Evolutionary conservation across 2,797 vertebrate genomes (phyloP).

Genomic region (Lagorchestes hirsutus): DNA sequence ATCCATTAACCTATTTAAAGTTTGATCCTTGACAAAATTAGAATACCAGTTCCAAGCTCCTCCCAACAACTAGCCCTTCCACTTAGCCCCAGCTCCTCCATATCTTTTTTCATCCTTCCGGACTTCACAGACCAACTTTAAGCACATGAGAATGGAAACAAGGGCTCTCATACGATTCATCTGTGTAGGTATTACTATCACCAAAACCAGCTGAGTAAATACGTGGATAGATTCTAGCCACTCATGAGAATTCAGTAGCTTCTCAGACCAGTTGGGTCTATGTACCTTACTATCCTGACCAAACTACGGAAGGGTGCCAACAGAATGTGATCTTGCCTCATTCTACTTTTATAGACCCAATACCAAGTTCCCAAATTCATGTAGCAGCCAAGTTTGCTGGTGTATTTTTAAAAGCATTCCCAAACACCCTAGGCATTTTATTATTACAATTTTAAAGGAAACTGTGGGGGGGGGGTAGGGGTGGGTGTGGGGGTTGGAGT

Average conservation of each 20-base stretch:
- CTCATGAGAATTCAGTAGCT: not conserved
- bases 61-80: not conserved
- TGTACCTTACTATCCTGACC: not conserved
- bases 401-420: conserved; percentile 5
- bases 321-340: not conserved
- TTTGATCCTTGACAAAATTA: not conserved
- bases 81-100: not conserved
- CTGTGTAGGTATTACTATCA: not conserved
- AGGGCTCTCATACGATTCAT: not conserved
- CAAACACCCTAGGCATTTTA: not conserved
- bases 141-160: not conserved
- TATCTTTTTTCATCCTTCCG: not conserved
- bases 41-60: not conserved
- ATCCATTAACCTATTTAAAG: not conserved
- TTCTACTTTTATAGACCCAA: not conserved
- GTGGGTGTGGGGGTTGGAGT: not conserved
- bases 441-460: not conserved
- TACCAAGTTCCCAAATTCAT: not conserved
- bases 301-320: not conserved
- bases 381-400: not conserved
- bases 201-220: not conserved
- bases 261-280: not conserved
- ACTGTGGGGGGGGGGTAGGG: too few species aligned
- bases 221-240: not conserved
- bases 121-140: not conserved